Percentiles rank a stretch among this genome's conserved stretches.
Evolutionary conservation across 2,797 vertebrate species (phyloP).

Genomic region (Myioborus melanocephalus): DNA sequence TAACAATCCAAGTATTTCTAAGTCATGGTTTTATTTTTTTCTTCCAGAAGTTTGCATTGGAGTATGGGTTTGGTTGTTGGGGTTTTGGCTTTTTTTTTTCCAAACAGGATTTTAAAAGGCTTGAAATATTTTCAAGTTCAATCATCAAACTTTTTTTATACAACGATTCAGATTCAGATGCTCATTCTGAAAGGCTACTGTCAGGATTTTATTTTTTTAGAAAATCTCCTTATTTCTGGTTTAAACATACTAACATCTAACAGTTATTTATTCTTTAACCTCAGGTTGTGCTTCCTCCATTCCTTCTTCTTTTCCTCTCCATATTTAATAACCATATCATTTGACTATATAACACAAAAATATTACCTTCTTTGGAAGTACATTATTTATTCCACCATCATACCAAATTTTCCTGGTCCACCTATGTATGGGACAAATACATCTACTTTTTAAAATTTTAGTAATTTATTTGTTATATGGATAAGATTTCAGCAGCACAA

Average conservation of each 20-base stretch:
- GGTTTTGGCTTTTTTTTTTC: not conserved
- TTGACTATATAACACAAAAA: not conserved
- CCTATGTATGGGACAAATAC: rapidly evolving
- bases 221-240: not conserved
- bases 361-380: not conserved
- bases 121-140: not conserved
- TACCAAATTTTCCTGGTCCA: not conserved
- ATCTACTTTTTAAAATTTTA: not conserved
- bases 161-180: not conserved
- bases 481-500: not conserved
- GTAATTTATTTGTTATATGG: not conserved
- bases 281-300: not conserved
- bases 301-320: not conserved
- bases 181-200: not conserved
- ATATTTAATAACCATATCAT: rapidly evolving
- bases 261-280: not conserved
- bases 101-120: not conserved
- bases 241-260: not conserved
- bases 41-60: not conserved
- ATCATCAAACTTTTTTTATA: not conserved
- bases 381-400: not conserved
- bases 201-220: not conserved
- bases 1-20: not conserved
- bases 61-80: not conserved
- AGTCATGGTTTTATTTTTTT: not conserved